Percentiles rank a stretch among this genome's conserved stretches.
Conservation (phyloP, 2,113 vertebrate genomes). For the Sclerurus mexicanus region DNA sequence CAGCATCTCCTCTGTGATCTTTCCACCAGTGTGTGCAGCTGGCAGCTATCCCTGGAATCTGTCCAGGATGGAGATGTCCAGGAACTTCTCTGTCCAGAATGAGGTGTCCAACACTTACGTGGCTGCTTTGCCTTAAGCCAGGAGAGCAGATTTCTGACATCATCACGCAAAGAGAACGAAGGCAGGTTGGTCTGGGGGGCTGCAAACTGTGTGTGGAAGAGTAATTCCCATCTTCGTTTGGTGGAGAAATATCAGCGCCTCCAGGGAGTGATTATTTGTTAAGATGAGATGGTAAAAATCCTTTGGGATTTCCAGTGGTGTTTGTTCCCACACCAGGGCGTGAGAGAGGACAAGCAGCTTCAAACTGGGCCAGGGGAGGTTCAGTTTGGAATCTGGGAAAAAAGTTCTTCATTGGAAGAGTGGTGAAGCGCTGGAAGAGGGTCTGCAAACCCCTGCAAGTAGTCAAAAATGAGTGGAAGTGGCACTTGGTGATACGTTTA, state of each 20-base stretch:
- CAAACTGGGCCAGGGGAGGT: background rate
- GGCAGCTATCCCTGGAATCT: background rate
- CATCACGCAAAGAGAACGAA: fast-evolving
- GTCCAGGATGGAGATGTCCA: background rate
- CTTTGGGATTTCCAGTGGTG: background rate
- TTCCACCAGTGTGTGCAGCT: background rate
- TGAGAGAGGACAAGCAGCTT: fast-evolving
- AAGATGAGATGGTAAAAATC: background rate
- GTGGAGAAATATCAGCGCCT: background rate
- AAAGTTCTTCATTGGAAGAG: background rate
- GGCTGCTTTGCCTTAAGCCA: background rate
- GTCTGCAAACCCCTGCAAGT: background rate
- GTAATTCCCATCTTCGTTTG: background rate
- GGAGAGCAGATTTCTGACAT: background rate
- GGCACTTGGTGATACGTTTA: background rate
- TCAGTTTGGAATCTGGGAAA: background rate
- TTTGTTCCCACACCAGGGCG: background rate
- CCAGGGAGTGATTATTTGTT: fast-evolving
- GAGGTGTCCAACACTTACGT: background rate
- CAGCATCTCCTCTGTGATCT: background rate
- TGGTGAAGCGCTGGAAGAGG: background rate
- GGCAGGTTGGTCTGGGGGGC: background rate
- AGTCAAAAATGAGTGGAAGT: background rate
- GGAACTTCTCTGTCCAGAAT: background rate
- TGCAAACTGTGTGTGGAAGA: fast-evolving